These are phyloP conservation scores for Beris chalybata DNA, from an alignment of 2,888 invertebrate genomes.

Conservation along the genomic window DNA sequence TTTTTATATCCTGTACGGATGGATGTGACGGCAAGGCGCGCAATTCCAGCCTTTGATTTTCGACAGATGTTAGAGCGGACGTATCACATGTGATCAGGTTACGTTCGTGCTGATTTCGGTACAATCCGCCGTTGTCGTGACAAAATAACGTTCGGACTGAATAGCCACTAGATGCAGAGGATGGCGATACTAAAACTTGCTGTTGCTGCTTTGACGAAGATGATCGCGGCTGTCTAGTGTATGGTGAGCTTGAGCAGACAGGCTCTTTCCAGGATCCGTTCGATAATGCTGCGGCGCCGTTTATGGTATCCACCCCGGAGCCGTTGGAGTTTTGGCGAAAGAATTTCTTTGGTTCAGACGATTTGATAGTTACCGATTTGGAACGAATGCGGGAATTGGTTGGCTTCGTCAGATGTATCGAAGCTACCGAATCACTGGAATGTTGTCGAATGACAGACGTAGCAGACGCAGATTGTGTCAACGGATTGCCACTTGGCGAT, in stretches of 20 bases:
- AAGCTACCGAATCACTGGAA: constrained; percentile 49
- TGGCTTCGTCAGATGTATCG: constrained; percentile 42
- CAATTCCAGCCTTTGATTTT: constrained; percentile 45
- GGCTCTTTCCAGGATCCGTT: constrained; percentile 44
- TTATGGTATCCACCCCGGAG: neutral
- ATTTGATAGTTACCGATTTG: constrained; percentile 55
- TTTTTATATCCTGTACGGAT: constrained; percentile 49
- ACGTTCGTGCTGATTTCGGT: constrained; percentile 34
- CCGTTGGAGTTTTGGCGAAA: constrained; percentile 43
- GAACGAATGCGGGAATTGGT: constrained; percentile 52
- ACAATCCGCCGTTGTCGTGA: constrained; percentile 20
- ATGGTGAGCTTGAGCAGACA: constrained; percentile 43
- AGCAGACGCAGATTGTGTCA: constrained; percentile 60
- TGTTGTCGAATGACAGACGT: constrained; percentile 56
- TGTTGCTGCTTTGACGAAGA: constrained; percentile 38
- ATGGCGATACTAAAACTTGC: constrained; percentile 47
- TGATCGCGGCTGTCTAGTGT: constrained; percentile 40
- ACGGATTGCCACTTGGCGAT: constrained; percentile 46
- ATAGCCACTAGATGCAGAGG: constrained; percentile 9
- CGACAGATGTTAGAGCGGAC: constrained; percentile 47
- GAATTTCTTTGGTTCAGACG: constrained; percentile 42
- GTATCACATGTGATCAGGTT: constrained; percentile 53
- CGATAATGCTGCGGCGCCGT: constrained; percentile 23
- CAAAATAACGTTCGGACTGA: constrained; percentile 29
- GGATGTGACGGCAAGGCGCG: constrained; percentile 48